Evolutionary conservation across 92 coral and sea anemone genomes (phyloP).

Genomic region (Porites lobata): DNA sequence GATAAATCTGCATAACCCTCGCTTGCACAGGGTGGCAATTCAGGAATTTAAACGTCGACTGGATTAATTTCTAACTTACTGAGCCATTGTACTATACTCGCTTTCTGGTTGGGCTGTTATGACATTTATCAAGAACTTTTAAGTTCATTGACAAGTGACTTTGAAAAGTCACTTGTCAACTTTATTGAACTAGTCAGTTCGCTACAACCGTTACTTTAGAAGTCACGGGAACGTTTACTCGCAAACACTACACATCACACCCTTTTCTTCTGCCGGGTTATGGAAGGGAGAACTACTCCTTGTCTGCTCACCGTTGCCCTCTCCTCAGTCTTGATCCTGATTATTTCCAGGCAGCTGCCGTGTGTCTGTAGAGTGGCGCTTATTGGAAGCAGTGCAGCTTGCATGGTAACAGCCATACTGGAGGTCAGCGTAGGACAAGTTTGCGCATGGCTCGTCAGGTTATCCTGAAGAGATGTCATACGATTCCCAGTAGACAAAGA

Average conservation of each 20-base stretch:
- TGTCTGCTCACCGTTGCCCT: conserved; percentile 21
- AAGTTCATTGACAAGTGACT: too few species aligned
- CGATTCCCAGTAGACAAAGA: not conserved
- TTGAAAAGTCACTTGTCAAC: too few species aligned
- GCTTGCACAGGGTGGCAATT: too few species aligned
- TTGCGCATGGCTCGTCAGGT: not conserved
- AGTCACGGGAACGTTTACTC: not conserved
- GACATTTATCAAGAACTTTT: too few species aligned
- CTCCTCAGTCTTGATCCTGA: conserved; percentile 39
- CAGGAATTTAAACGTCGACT: too few species aligned
- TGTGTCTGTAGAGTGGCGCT: conserved; percentile 32
- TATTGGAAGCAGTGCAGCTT: conserved; percentile 30
- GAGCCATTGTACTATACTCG: too few species aligned
- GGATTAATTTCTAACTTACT: too few species aligned
- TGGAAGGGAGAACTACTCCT: conserved; percentile 27
- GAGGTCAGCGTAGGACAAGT: not conserved
- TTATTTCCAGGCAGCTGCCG: conserved; percentile 35
- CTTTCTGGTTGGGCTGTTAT: too few species aligned
- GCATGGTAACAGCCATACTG: conserved; percentile 37
- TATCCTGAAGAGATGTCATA: not conserved
- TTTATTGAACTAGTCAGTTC: too few species aligned
- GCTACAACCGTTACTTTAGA: not conserved
- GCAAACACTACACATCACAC: not conserved
- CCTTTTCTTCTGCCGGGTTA: not conserved
- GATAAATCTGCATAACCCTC: too few species aligned